Base-by-base conservation (phyloP, 2,888 invertebrate species). In the Apodemia duryi region DNA sequence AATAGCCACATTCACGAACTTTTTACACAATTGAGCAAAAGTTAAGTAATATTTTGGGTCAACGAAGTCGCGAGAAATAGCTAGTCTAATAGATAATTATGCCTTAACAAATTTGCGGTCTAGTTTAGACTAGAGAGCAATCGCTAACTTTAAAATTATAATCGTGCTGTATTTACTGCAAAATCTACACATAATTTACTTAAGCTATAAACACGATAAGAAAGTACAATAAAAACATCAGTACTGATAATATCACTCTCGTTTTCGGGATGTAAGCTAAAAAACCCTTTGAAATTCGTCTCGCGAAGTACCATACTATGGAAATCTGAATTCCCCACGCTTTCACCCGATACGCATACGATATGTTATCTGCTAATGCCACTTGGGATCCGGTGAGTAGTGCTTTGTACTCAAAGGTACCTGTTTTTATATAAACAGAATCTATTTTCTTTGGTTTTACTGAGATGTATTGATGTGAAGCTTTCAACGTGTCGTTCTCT, bases 261-360 rank as follows among this genome's bases (percentile, higher is more conserved):
- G 78, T 77, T 77, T 77, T 79, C 72, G 69, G 72, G 70, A 65
- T 67, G 65, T 66, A 71, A 74, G 73, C 75, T 71, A 76, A 85
- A 83, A 88, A 88, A 80, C 86, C 86, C 85, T 89, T 91, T 90
- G 87, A 87, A 87, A 90, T 88, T 86, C 88, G 81, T 83, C 77
- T 78, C 85, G 82, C 82, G 81, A 71, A 71, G 65, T 77, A 71
- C 77, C 80, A 82, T 81, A 76, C 77, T 77, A 85, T 85, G 83
- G 82, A 89, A 86, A 88, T 91, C 88, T 84, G 84, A 79, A 89
- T 85, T 84, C 89, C 90, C 89, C 84, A 83, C 85, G 87, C 89
- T 89, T 88, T 88, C 83, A 88, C 85, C 79, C 83, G 88, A 87
- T 86, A 78, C 87, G 87, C 79, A 88, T 88, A 86, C 88, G 83